Evolutionary conservation across 2,797 vertebrate genomes (phyloP), one percentile per base, ranked within the genome.

Genomic region (Liparis tanakae): DNA sequence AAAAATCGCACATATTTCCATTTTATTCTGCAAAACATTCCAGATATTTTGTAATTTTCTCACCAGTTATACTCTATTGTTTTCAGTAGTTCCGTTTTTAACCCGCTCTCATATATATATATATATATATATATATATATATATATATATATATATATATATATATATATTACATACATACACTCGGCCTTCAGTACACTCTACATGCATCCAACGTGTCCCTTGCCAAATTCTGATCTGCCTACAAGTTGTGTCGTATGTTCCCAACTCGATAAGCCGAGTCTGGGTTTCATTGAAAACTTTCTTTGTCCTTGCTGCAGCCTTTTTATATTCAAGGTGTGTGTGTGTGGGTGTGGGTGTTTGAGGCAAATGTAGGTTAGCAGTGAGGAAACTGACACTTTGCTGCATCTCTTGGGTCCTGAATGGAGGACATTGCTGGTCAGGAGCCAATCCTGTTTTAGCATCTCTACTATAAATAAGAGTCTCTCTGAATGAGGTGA

Each of bases 381-480:
- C 86, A 50, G 79, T 20, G 74, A 83, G 84, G 79, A 90, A 92
- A 87, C 80, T 4, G 84, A 90, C 90, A 88, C 87, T 89, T 36
- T 10, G 1, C 74, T 46, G 61, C 78, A 76, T 90, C 91, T 87
- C 89, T 48, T 53, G 86, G 88, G 89, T 60, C 69, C 82, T 85
- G 87, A 87, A 89, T 86, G 87, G 82, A 90, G 88, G 86, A 88
- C 89, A 86, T 87, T 84, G 87, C 91, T 92, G 90, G 88, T 92
- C 82, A 74, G 79, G 83, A 88, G 92, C 93, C 94, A 94, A 71
- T 92, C 91, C 91, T 70, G 76, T 90, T 92, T 94, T 93, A 93
- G 91, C 80, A 76, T 83, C 86, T 71, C 72, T 73, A 84, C 92
- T 94, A 92, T 93, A 94, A 93, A 94, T 94, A 94, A 74, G 90